phyloP scores from a whole-genome alignment of 2,888 invertebrate genomes.

The Leuctra nigra region DNA sequence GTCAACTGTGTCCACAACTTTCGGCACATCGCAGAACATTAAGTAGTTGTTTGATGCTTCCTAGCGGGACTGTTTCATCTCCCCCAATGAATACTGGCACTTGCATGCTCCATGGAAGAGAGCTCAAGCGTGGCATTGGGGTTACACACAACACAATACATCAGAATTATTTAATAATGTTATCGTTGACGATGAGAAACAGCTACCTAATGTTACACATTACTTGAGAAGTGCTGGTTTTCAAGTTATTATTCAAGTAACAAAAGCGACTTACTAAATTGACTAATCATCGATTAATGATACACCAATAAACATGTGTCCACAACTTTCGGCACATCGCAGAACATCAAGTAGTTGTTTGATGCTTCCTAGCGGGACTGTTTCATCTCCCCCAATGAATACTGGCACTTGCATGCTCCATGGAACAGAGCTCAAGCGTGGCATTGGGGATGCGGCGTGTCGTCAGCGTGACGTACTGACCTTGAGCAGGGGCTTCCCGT shows the following conservation, averaged over 20 bases:
- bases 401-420: background rate
- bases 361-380: background rate
- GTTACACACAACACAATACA: background rate
- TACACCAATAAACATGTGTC: background rate
- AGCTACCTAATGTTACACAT: too few species aligned
- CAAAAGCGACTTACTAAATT: background rate
- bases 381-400: background rate
- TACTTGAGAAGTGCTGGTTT: too few species aligned
- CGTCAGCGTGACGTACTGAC: too few species aligned
- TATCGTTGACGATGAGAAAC: too few species aligned
- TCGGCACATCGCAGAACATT: conserved; percentile 6
- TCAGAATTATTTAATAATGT: too few species aligned
- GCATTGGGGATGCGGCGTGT: background rate
- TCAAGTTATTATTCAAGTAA: background rate
- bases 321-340: background rate
- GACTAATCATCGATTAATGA: background rate
- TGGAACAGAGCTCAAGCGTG: background rate
- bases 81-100: background rate
- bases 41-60: too few species aligned
- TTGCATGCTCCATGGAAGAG: background rate
- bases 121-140: conserved; percentile 1
- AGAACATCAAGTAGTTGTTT: background rate
- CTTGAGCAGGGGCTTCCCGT: conserved; percentile 93
- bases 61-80: background rate
- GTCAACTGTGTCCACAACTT: conserved; percentile 2